A percentile compares a stretch with the other conserved stretches of the same genome.
These are phyloP conservation scores for Leptinotarsa undecemlineata DNA, from an alignment of 1,140 invertebrate species.

Conservation along the genomic window DNA sequence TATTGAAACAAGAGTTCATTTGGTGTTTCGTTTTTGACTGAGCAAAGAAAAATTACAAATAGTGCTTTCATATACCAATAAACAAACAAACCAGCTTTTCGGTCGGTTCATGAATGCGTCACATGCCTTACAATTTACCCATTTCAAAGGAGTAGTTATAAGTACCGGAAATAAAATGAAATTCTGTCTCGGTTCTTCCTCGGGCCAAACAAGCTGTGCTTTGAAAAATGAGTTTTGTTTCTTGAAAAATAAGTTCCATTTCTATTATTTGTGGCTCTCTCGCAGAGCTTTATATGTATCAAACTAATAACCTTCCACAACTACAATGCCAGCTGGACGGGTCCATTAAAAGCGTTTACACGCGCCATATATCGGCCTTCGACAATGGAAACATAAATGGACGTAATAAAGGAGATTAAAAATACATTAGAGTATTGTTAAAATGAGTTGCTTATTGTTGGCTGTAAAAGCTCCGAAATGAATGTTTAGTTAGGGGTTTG, in stretches of 20 bases:
- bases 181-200: no score
- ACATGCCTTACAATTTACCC: no score
- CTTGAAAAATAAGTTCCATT: constrained; percentile 14
- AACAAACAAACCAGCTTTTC: no score
- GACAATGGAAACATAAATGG: neutral
- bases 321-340: constrained; percentile 11
- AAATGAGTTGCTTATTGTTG: neutral
- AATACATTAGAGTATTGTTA: constrained; percentile 10
- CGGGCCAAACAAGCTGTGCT: neutral
- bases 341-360: constrained; percentile 10
- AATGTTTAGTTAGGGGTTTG: neutral
- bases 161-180: no score
- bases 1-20: no score
- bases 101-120: no score
- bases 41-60: no score
- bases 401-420: constrained; percentile 7
- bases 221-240: constrained; percentile 25
- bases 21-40: no score
- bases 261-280: constrained; percentile 16
- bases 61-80: no score
- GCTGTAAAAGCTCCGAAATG: neutral
- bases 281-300: neutral
- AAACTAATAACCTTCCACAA: constrained; percentile 10
- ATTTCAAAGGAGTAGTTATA: no score
- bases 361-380: constrained; percentile 2